phyloP scores from a whole-genome alignment of 2,113 vertebrate species.

The Dendrocopos noguchii region DNA sequence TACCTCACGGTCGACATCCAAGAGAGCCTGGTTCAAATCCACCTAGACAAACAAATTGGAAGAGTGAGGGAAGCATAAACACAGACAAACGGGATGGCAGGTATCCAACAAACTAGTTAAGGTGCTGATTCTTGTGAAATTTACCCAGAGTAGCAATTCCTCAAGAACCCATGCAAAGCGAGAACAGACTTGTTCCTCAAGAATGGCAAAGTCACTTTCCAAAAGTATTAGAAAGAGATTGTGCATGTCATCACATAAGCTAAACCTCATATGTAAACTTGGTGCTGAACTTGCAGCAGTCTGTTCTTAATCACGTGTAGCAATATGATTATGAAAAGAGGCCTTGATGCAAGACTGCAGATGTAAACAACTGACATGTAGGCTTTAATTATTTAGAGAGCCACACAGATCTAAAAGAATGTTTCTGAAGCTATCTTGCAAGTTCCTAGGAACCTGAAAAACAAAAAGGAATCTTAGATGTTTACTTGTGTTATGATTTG shows the following conservation, averaged over 20 bases:
- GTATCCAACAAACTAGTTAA: constrained; percentile 50
- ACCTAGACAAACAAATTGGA: constrained; percentile 83
- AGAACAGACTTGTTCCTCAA: neutral
- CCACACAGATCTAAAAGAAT: neutral
- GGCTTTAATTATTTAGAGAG: neutral
- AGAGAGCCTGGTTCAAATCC: constrained; percentile 84
- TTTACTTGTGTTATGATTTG: neutral
- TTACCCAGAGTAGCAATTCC: neutral
- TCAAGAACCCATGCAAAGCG: neutral
- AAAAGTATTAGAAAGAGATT: neutral
- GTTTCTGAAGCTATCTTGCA: neutral
- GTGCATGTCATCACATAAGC: neutral
- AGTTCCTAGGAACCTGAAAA: neutral
- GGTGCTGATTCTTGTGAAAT: neutral
- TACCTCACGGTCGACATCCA: constrained; percentile 84
- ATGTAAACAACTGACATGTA: neutral
- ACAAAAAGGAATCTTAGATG: neutral
- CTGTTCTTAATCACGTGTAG: neutral
- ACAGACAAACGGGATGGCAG: constrained; percentile 89
- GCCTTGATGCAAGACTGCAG: neutral
- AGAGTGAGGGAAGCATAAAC: constrained; percentile 83
- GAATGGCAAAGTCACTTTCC: neutral
- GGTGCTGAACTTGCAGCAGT: neutral
- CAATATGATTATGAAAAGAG: neutral
- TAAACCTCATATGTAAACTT: neutral